Percentiles rank a stretch among this genome's conserved stretches.
These are phyloP conservation scores for Candoia aspera DNA, from an alignment of 2,113 vertebrate genomes.

Conservation along the genomic window DNA sequence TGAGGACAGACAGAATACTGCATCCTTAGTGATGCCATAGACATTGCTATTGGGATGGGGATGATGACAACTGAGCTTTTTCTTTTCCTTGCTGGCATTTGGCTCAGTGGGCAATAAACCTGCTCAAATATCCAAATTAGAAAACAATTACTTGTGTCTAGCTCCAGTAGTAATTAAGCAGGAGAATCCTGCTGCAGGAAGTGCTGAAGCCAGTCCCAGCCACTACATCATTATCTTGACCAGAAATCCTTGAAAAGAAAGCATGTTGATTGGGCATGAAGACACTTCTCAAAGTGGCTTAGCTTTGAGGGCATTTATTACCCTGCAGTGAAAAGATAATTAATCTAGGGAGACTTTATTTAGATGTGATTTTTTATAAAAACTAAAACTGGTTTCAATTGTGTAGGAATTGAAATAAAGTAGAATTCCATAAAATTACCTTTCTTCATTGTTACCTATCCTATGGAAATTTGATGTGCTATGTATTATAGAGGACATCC, in stretches of 20 bases:
- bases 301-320: background rate
- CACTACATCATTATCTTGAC: background rate
- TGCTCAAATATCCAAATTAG: background rate
- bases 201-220: background rate
- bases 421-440: background rate
- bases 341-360: background rate
- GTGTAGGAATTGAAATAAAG: background rate
- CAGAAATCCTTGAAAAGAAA: background rate
- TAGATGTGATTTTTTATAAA: background rate
- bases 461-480: background rate
- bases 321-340: background rate
- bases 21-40: background rate
- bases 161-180: background rate
- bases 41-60: background rate
- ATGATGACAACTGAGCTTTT: background rate
- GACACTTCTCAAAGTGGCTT: background rate
- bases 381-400: background rate
- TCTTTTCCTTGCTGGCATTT: background rate
- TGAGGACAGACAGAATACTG: background rate
- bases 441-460: background rate
- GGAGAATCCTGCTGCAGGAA: background rate
- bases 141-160: background rate
- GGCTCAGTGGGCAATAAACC: background rate
- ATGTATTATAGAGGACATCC: background rate
- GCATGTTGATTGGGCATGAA: background rate